Conservation (phyloP, 2,888 invertebrate genomes). For the Hipparchia semele region DNA sequence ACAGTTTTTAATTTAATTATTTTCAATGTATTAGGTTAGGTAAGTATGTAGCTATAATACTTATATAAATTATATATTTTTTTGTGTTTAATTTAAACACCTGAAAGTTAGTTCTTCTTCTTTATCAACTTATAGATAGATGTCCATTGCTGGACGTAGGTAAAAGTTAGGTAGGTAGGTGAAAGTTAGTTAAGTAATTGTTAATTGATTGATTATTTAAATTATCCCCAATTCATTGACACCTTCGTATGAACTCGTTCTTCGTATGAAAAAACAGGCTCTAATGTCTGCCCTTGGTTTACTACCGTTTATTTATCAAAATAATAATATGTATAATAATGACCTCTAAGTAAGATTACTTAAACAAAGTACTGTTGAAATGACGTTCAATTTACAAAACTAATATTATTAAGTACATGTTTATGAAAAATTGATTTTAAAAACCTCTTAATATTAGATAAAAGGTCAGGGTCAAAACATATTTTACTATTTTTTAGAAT, state of each 20-base stretch:
- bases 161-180: too few species aligned
- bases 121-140: too few species aligned
- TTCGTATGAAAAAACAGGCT: not conserved
- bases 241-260: not conserved
- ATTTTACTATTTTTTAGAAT: too few species aligned
- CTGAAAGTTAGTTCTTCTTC: too few species aligned
- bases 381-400: not conserved
- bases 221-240: not conserved
- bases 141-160: too few species aligned
- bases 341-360: not conserved
- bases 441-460: not conserved
- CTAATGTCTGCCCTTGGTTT: not conserved
- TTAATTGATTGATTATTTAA: too few species aligned
- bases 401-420: not conserved
- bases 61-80: too few species aligned
- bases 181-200: too few species aligned
- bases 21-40: too few species aligned
- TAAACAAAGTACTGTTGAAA: not conserved
- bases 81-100: too few species aligned
- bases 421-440: not conserved
- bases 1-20: too few species aligned
- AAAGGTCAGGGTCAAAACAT: not conserved
- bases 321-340: not conserved
- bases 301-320: not conserved
- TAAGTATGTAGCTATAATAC: too few species aligned